Conservation (phyloP, 2,113 vertebrate genomes). For the Nematolebias whitei region DNA sequence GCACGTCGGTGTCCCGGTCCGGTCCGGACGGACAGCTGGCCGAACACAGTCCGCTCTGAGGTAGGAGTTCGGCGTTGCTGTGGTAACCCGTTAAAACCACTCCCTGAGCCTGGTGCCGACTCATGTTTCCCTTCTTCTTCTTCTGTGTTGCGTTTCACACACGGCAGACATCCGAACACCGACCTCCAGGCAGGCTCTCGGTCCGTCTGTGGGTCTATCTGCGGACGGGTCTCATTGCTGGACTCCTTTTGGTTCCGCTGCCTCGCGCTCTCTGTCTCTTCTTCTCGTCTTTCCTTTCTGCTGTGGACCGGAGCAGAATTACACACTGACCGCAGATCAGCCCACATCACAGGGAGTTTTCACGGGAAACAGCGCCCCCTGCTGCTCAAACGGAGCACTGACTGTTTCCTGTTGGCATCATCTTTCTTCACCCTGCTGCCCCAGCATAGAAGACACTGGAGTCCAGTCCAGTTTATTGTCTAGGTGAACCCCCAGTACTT, state of each 20-base stretch:
- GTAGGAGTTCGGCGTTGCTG: slow-evolving; percentile 69
- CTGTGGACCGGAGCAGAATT: slow-evolving; percentile 46
- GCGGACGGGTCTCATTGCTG: background rate
- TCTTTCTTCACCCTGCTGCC: too few relatives aligned
- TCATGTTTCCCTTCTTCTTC: slow-evolving; percentile 68
- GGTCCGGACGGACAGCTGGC: slow-evolving; percentile 15
- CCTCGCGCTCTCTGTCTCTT: background rate
- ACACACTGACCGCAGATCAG: slow-evolving; percentile 6
- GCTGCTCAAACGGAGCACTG: background rate
- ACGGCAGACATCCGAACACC: slow-evolving; percentile 24
- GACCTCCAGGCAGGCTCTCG: background rate
- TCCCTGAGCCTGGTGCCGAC: slow-evolving; percentile 70
- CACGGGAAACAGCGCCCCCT: slow-evolving; percentile 34
- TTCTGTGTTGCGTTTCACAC: slow-evolving; percentile 9
- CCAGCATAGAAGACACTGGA: too few relatives aligned
- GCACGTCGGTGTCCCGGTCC: slow-evolving; percentile 32
- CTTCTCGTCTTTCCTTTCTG: slow-evolving; percentile 21
- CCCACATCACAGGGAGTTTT: slow-evolving; percentile 11
- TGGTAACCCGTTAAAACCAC: slow-evolving; percentile 80
- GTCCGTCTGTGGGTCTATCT: background rate
- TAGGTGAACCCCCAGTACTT: too few relatives aligned
- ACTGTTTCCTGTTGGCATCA: too few relatives aligned
- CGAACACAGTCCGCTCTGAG: slow-evolving; percentile 33
- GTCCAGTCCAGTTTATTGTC: too few relatives aligned
- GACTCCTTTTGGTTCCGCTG: background rate